Evolutionary conservation across 2,888 invertebrate genomes (phyloP).

Genomic region (Drosophila fungiperda): DNA sequence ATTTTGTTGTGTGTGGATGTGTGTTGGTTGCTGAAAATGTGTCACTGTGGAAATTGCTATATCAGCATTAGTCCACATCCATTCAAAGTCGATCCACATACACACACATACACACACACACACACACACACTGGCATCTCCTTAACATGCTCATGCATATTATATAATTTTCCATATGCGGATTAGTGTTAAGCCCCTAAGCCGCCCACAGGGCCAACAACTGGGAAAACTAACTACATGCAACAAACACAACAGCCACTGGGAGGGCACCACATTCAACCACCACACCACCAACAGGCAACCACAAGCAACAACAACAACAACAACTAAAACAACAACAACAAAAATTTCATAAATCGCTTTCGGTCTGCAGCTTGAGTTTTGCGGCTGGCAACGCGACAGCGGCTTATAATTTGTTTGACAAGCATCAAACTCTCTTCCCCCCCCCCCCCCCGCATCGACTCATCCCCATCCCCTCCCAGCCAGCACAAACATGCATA

Average conservation of each 20-base stretch:
- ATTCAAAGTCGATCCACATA: slow-evolving; percentile 38
- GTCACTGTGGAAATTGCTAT: slow-evolving; percentile 66
- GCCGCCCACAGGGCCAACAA: slow-evolving; percentile 53
- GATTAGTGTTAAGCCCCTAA: slow-evolving; percentile 65
- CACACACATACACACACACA: neutral
- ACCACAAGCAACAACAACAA: slow-evolving; percentile 19
- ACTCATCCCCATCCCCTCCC: neutral
- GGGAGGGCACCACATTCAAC: neutral
- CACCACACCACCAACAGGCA: slow-evolving; percentile 13
- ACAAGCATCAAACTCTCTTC: slow-evolving; percentile 66
- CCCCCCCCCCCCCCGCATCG: neutral
- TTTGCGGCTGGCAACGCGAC: slow-evolving; percentile 52
- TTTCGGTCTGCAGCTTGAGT: slow-evolving; percentile 66
- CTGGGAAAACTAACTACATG: slow-evolving; percentile 45
- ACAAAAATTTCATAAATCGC: slow-evolving; percentile 65
- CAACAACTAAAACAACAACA: slow-evolving; percentile 16
- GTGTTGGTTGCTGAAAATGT: slow-evolving; percentile 46
- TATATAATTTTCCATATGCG: slow-evolving; percentile 80
- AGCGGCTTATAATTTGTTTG: slow-evolving; percentile 76
- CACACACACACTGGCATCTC: slow-evolving; percentile 5
- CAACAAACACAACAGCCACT: slow-evolving; percentile 2
- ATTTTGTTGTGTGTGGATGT: neutral
- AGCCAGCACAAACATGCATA: neutral
- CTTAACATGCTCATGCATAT: slow-evolving; percentile 53
- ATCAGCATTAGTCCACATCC: slow-evolving; percentile 55